phyloP scores from a whole-genome alignment of 2,113 vertebrate species.

The Antechinus flavipes region DNA sequence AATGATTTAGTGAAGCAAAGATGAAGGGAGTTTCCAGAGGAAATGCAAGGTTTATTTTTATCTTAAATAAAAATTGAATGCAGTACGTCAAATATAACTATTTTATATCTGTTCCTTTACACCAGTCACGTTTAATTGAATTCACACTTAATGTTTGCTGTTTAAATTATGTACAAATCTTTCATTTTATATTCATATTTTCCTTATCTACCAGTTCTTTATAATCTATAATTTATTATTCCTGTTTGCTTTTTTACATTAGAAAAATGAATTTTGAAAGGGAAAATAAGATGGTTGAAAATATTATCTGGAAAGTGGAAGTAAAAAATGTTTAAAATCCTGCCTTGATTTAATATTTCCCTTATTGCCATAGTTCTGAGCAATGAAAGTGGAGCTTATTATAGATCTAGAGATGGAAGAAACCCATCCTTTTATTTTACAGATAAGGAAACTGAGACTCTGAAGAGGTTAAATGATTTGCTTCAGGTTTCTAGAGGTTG shows the following conservation, averaged over 20 bases:
- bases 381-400: neutral
- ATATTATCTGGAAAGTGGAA: conserved; percentile 4
- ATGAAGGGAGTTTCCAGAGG: neutral
- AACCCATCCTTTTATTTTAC: neutral
- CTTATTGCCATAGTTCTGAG: conserved; percentile 5
- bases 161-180: neutral
- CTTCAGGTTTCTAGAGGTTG: neutral
- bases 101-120: neutral
- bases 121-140: neutral
- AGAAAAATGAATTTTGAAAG: conserved; percentile 43
- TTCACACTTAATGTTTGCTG: neutral
- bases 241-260: conserved; percentile 33
- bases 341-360: neutral
- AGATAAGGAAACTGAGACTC: neutral
- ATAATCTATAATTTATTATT: neutral
- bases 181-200: neutral
- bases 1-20: neutral
- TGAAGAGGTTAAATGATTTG: neutral
- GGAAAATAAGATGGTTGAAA: neutral
- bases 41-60: neutral
- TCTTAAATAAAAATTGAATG: neutral
- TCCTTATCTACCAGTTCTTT: neutral
- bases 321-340: neutral
- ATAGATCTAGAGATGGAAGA: neutral
- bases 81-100: neutral